Base-by-base conservation (phyloP, 2,113 vertebrate species). In the Synchiropus splendidus region DNA sequence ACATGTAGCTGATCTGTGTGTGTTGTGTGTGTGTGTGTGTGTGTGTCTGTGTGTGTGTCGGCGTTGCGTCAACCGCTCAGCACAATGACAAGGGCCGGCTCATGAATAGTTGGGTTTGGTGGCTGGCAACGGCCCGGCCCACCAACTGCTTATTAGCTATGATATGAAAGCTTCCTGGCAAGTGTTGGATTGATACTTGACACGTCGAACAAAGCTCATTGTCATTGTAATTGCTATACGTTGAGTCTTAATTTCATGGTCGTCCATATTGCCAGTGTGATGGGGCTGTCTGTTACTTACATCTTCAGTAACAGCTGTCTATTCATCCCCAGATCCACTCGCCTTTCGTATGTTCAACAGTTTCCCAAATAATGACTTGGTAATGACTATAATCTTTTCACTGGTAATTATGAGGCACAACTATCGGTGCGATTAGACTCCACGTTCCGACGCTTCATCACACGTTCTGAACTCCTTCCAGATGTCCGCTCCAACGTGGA, bases 321-420 rank as follows among this genome's bases (percentile, higher is more conserved):
- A 56, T 74, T 75, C 62, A 72, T 48, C 51, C 21, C 69, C 53
- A 57, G 67, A 65, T 71, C 70, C 68, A 61, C 58, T 60, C 74
- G 64, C 79, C 74, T 76, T 73, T 72, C 70, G 69, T 61, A 68
- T 74, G 70, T 70, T 71, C 68, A 74, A 71, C 68, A 59, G 68
- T 51, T 2, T 85, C 85, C 82, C 81, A 82, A 88, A 87, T 87
- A 86, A 88, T 83, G 87, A 87, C 82, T 83, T 58, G 79, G 86
- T 79, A 89, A 88, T 91, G 83, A 88, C 81, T 87, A 77, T 88
- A 77, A 88, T 88, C 82, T 85, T 71, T 77, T 72, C 76, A 75
- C 80, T 87, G 84, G 84, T 89, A 88, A 89, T 90, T 89, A 88
- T 86, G 86, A 82, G 56, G 74, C 87, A 88, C 59, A 49, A 53